phyloP scores from a whole-genome alignment of 2,888 invertebrate species.

The Lithodes maja region DNA sequence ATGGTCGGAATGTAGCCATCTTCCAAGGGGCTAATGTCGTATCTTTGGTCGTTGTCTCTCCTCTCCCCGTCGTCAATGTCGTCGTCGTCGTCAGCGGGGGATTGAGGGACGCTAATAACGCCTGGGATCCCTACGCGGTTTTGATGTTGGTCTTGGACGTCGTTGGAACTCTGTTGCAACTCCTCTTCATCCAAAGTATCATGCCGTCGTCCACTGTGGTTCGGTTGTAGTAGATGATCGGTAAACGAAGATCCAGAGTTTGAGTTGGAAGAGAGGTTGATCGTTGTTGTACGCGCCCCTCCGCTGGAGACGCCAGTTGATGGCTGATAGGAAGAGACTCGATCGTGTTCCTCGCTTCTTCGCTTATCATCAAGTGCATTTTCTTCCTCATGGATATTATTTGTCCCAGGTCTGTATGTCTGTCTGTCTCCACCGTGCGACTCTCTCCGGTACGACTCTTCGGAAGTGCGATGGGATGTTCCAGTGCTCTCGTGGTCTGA shows the following conservation, averaged over 20 bases:
- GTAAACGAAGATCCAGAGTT: constrained; percentile 13
- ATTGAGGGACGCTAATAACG: constrained; percentile 31
- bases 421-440: not conserved
- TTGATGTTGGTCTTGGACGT: not conserved
- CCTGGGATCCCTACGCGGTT: constrained; percentile 44
- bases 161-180: not conserved
- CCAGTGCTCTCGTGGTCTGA: not conserved
- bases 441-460: not conserved
- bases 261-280: constrained; percentile 38
- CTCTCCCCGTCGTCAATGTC: not conserved
- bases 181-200: constrained; percentile 12
- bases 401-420: not conserved
- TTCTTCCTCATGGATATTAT: not conserved
- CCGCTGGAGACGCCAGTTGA: not conserved
- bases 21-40: constrained; percentile 63
- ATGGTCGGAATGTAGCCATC: constrained; percentile 18
- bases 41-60: constrained; percentile 32
- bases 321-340: not conserved
- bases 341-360: not conserved
- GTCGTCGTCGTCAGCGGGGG: not conserved
- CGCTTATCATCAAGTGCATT: not conserved
- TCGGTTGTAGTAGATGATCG: not conserved
- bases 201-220: constrained; percentile 10
- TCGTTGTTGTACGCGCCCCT: constrained; percentile 29
- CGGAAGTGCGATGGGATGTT: not conserved